A percentile compares a stretch with the other conserved stretches of the same genome.
Evolutionary conservation across 2,888 invertebrate genomes (phyloP).

Genomic region (Apamea anceps): DNA sequence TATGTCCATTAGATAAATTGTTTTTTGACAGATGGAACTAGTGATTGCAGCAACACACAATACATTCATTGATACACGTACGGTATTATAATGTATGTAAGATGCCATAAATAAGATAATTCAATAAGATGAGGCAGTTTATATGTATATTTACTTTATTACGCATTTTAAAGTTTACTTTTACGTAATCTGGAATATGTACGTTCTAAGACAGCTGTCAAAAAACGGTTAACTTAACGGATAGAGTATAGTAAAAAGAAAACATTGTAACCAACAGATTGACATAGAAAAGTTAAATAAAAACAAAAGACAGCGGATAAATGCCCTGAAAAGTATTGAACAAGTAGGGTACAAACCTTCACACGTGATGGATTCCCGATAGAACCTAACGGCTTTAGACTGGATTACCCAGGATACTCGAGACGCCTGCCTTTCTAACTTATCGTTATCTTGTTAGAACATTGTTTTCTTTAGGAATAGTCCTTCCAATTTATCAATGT

Average conservation of each 20-base stretch:
- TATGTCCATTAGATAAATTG: too few relatives aligned
- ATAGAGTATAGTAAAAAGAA: not conserved
- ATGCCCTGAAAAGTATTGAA: conserved; percentile 2
- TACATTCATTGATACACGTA: too few relatives aligned
- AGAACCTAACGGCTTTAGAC: conserved; percentile 11
- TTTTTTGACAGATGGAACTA: too few relatives aligned
- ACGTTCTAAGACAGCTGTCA: too few relatives aligned
- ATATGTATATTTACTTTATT: too few relatives aligned
- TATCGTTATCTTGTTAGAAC: conserved; percentile 2
- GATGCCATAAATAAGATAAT: too few relatives aligned
- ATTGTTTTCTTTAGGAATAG: not conserved
- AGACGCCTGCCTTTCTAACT: not conserved
- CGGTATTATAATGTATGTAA: too few relatives aligned
- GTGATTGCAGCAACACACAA: too few relatives aligned
- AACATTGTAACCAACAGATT: not conserved
- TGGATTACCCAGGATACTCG: conserved; percentile 12
- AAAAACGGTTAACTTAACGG: too few relatives aligned
- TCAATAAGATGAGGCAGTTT: too few relatives aligned
- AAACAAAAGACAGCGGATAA: not conserved
- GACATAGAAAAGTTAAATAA: not conserved
- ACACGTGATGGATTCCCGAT: conserved; percentile 14
- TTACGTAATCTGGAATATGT: too few relatives aligned
- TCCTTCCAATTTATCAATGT: conserved; percentile 2
- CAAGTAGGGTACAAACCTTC: not conserved
- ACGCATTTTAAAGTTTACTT: too few relatives aligned